phyloP scores from a whole-genome alignment of 2,113 vertebrate species.

The Microcebus jonahi region DNA sequence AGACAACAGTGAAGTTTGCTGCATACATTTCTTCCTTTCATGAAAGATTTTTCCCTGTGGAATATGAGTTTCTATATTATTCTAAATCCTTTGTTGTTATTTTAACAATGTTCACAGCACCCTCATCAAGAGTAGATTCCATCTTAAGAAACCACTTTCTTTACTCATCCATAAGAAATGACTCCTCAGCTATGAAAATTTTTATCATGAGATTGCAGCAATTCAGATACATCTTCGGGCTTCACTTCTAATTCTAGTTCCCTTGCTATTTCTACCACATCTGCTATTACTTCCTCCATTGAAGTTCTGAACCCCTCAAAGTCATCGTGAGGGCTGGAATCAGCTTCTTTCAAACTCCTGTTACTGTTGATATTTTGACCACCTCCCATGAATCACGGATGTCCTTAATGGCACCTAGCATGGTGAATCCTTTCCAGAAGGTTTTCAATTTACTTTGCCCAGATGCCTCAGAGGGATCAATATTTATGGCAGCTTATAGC shows the following conservation, averaged over 20 bases:
- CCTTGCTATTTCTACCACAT: neutral
- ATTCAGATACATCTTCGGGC: neutral
- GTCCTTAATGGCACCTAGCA: neutral
- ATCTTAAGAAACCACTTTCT: neutral
- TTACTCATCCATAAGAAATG: neutral
- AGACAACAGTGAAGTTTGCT: neutral
- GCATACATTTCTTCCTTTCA: neutral
- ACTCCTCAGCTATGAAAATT: neutral
- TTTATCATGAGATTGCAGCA: neutral
- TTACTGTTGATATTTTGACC: neutral
- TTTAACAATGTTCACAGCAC: neutral
- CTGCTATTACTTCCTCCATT: neutral
- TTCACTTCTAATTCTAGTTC: neutral
- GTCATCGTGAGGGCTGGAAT: neutral
- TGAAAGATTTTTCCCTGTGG: neutral
- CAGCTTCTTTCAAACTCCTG: neutral
- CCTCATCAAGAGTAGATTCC: neutral
- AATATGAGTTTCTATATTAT: neutral
- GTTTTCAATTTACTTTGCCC: neutral
- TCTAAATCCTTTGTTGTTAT: neutral
- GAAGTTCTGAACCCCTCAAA: neutral
- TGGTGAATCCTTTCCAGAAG: neutral
- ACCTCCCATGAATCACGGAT: neutral
- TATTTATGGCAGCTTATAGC: neutral
- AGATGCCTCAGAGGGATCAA: neutral